Evolutionary conservation across 1,140 invertebrate genomes (phyloP).

Genomic region (Phymorhynchus buccinoides): DNA sequence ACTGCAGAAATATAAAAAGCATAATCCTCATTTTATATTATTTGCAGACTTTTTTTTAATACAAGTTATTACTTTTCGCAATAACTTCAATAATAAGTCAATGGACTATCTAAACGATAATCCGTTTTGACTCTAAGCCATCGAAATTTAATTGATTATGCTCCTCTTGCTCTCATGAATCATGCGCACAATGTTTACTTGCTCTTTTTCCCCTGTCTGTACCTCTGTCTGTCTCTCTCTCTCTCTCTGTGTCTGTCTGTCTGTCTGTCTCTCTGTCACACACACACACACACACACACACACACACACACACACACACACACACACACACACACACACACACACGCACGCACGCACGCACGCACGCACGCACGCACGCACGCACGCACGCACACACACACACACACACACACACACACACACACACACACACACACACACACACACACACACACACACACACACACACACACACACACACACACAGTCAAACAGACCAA

Average conservation of each 20-base stretch:
- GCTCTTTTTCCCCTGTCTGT: neutral
- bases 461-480: slow-evolving; percentile 10
- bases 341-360: slow-evolving; percentile 1
- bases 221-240: neutral
- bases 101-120: no score
- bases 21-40: no score
- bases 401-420: neutral
- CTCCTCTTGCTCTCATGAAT: no score
- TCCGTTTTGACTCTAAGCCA: no score
- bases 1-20: no score
- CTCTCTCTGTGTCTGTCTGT: neutral
- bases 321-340: slow-evolving; percentile 24
- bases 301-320: slow-evolving; percentile 14
- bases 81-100: no score
- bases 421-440: neutral
- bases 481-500: neutral
- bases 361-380: neutral
- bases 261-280: neutral
- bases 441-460: neutral
- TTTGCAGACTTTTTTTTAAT: no score
- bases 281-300: slow-evolving; percentile 23
- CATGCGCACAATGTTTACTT: no score
- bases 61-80: no score
- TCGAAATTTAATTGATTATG: no score
- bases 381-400: neutral